These are phyloP conservation scores for Xiphorhynchus erythropygius DNA, from an alignment of 2,797 vertebrate species.

Conservation along the genomic window DNA sequence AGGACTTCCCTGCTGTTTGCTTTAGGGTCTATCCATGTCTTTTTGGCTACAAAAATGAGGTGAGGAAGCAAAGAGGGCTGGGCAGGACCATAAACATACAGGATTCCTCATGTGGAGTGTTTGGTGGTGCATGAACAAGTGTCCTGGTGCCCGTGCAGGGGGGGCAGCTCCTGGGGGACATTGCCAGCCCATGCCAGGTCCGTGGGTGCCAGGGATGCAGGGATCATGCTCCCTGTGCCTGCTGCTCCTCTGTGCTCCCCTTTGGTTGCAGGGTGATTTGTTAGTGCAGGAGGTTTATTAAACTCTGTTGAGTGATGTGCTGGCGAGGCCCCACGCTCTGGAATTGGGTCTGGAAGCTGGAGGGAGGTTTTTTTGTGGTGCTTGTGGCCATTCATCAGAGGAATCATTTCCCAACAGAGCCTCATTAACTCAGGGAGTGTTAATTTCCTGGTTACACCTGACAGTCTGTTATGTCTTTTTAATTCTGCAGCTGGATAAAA, in stretches of 20 bases:
- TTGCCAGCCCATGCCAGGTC: fast-evolving
- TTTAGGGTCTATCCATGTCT: fast-evolving
- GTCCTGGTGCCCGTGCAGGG: not conserved
- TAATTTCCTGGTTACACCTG: not conserved
- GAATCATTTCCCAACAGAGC: not conserved
- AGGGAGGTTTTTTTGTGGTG: not conserved
- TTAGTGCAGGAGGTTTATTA: not conserved
- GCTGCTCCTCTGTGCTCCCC: not conserved
- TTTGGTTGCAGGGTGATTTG: not conserved
- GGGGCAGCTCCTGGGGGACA: not conserved
- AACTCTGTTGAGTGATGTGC: not conserved
- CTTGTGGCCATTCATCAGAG: not conserved
- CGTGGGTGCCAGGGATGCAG: not conserved
- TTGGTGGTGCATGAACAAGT: not conserved
- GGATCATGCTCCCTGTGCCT: fast-evolving
- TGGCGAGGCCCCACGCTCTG: not conserved
- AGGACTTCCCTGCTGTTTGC: not conserved
- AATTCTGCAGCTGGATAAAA: not conserved
- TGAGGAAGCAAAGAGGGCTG: not conserved
- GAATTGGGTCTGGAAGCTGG: not conserved
- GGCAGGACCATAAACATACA: fast-evolving
- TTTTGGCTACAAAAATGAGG: not conserved
- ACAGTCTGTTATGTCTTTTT: not conserved
- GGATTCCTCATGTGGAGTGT: not conserved
- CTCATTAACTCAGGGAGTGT: not conserved